Conservation (phyloP, 1,140 invertebrate species). For the Coptotermes formosanus region DNA sequence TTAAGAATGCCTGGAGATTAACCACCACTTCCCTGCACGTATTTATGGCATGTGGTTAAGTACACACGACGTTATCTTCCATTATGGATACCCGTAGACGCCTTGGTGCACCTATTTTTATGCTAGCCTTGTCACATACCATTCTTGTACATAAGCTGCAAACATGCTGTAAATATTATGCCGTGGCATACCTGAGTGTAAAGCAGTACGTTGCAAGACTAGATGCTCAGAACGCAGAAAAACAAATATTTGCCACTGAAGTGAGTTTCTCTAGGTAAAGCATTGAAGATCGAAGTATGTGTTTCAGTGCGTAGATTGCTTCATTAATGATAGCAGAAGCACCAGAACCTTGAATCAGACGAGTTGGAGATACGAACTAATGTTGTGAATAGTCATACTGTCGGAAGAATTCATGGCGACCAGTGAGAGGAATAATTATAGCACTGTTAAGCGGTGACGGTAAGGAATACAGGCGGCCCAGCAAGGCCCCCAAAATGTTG, state of each 20-base stretch:
- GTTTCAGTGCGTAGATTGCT: no score
- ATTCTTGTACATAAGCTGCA: not conserved
- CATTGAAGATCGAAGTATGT: no score
- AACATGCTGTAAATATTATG: not conserved
- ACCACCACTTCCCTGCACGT: no score
- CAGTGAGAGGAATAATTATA: not conserved
- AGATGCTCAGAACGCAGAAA: not conserved
- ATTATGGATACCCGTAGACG: no score
- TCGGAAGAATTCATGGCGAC: not conserved
- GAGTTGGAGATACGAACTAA: no score
- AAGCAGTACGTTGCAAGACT: not conserved
- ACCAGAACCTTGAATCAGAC: no score
- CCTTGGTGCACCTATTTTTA: no score
- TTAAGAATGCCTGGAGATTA: no score
- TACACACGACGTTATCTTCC: no score
- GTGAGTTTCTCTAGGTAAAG: not conserved
- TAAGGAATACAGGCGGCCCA: not conserved
- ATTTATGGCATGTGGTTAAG: no score
- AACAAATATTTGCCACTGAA: not conserved
- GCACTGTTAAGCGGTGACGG: not conserved
- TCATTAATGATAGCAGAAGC: no score
- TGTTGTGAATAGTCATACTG: not conserved
- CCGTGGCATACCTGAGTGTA: not conserved
- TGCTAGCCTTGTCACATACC: no score
- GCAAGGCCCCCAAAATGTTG: not conserved